Conservation (phyloP, 2,113 vertebrate species). For the Ptilonorhynchus violaceus region DNA sequence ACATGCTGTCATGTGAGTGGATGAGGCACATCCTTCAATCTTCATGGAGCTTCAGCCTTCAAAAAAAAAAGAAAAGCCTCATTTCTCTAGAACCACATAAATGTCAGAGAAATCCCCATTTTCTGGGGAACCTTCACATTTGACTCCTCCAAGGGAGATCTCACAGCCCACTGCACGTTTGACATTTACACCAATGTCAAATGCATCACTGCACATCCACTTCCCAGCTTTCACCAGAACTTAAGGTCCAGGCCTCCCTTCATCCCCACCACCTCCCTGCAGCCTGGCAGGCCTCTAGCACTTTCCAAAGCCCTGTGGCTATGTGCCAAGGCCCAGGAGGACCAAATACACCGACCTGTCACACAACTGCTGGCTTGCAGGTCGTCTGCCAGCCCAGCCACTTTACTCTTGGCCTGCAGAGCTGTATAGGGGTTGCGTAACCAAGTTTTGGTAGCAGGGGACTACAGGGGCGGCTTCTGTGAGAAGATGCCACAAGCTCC, state of each 20-base stretch:
- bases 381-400: accelerated
- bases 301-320: not conserved
- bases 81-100: not conserved
- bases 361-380: not conserved
- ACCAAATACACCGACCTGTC: not conserved
- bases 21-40: not conserved
- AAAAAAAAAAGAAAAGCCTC: not conserved
- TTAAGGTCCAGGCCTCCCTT: not conserved
- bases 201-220: accelerated
- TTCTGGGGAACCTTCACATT: not conserved
- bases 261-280: too few relatives aligned
- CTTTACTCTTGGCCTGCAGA: not conserved
- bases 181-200: not conserved
- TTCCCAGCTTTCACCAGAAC: not conserved
- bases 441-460: accelerated
- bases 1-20: not conserved
- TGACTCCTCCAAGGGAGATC: not conserved
- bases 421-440: not conserved
- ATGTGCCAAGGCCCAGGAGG: accelerated
- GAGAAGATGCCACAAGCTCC: not conserved
- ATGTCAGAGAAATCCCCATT: not conserved
- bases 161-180: not conserved
- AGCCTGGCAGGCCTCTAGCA: not conserved
- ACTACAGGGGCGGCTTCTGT: not conserved
- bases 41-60: not conserved